Base-by-base conservation (phyloP, 2,888 invertebrate species). In the Caprella mutica region DNA sequence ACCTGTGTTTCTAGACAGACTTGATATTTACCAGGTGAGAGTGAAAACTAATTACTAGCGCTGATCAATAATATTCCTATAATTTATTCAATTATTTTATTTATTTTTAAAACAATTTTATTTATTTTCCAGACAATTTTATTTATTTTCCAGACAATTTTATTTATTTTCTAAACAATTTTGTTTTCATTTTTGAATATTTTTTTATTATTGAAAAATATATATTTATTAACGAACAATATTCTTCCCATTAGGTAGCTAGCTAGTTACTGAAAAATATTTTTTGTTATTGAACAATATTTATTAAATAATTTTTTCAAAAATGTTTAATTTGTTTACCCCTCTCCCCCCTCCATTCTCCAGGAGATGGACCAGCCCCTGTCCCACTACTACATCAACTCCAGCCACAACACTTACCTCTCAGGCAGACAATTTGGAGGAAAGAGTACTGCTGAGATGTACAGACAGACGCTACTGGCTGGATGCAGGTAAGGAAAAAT, bases 361-460 rank as follows among this genome's bases (percentile, higher is more conserved):
- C n/a, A n/a, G 72, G 97, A 98, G 67, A 97, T 99, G 98, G 97
- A 98, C 72, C 94, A 97, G 72, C 89, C 98, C 0, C 73, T 99
- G 55, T 85, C 92, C 8, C 97, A 98, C 73, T 98, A 99, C 76
- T 98, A 96, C 76, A 98, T 98, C 70, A 98, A 99, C 78, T 94
- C 93, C 61, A 93, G 92, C 63, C 94, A 94, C 73, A 94, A 94
- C 73, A 96, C 94, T 14, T 94, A 94, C 74, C 77, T 94, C 65
- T 84, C 83, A 26, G 94, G 94, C 1, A 75, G 97, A 62, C 98
- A 99, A 77, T 98, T 98, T 72, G 97, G 97, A 54, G 98, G 97
- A 14, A 92, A 87, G 75, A 93, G 93, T 65, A 92, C 92, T 5
- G 77, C 97, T 3, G 97, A 98, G 76, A 98, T 98, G 91, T 98